Conservation (phyloP, 1,140 invertebrate species). For the Tyrophagus putrescentiae region DNA sequence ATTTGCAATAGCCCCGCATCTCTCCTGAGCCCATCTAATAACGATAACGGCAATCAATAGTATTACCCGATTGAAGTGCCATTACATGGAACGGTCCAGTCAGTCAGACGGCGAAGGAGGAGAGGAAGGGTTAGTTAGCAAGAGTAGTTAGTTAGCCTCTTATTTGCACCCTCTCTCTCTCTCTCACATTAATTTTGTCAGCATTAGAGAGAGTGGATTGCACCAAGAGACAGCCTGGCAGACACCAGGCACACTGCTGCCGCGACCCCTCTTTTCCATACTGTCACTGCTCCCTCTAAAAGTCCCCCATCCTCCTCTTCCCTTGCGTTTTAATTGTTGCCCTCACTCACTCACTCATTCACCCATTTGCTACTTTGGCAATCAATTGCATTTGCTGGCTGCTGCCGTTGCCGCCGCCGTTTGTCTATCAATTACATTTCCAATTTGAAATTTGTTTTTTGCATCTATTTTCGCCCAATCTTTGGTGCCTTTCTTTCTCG, state of each 20-base stretch:
- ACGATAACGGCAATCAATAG: conserved; percentile 10
- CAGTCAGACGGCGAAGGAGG: conserved; percentile 6
- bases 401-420: too few relatives aligned
- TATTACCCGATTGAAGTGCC: neutral
- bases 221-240: neutral
- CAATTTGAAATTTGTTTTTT: conserved; percentile 15
- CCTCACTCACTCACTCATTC: neutral
- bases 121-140: too few relatives aligned
- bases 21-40: too few relatives aligned
- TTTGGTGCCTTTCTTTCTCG: too few relatives aligned
- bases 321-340: conserved; percentile 6
- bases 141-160: conserved; percentile 14
- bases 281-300: neutral
- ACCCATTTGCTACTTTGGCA: neutral
- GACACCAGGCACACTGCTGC: neutral
- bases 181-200: conserved; percentile 12
- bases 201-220: neutral
- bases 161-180: conserved; percentile 6
- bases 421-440: conserved; percentile 15
- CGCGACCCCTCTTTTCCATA: neutral
- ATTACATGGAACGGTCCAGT: conserved; percentile 10
- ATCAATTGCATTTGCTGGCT: conserved; percentile 6
- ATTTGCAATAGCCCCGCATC: too few relatives aligned
- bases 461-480: neutral
- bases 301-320: too few relatives aligned